A percentile compares a stretch with the other conserved stretches of the same genome.
phyloP scores from a whole-genome alignment of 2,797 vertebrate genomes.

The Caiman crocodilus region DNA sequence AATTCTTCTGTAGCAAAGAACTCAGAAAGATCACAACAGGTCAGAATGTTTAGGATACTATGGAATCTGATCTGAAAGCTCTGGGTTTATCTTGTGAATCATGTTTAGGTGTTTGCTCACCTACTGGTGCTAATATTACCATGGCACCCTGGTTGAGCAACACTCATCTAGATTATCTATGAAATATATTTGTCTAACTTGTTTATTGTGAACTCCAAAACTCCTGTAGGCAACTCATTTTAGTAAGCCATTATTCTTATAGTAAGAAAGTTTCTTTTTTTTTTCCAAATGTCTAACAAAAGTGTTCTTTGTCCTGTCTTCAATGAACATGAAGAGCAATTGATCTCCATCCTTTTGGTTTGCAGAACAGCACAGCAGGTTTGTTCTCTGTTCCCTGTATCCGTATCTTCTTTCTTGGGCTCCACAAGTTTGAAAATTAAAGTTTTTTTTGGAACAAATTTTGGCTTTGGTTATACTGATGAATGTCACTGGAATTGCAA shows the following conservation, averaged over 20 bases:
- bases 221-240: background rate
- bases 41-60: too few relatives aligned
- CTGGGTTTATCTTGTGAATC: too few relatives aligned
- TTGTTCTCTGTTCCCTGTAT: fast-evolving
- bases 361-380: background rate
- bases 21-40: too few relatives aligned
- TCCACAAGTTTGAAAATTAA: background rate
- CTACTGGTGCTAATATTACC: too few relatives aligned
- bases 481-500: too few relatives aligned
- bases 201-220: background rate
- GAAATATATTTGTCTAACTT: conserved; percentile 7
- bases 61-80: too few relatives aligned
- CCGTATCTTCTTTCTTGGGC: background rate
- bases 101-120: too few relatives aligned
- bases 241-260: background rate
- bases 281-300: background rate
- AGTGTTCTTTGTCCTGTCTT: background rate
- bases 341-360: background rate
- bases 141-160: too few relatives aligned
- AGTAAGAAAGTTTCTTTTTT: background rate
- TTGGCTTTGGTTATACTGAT: background rate
- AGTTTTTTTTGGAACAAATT: fast-evolving
- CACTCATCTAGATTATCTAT: background rate
- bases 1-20: too few relatives aligned
- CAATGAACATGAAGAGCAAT: background rate